These are phyloP conservation scores for Homarus americanus DNA, from an alignment of 1,140 invertebrate genomes.

Conservation along the genomic window DNA sequence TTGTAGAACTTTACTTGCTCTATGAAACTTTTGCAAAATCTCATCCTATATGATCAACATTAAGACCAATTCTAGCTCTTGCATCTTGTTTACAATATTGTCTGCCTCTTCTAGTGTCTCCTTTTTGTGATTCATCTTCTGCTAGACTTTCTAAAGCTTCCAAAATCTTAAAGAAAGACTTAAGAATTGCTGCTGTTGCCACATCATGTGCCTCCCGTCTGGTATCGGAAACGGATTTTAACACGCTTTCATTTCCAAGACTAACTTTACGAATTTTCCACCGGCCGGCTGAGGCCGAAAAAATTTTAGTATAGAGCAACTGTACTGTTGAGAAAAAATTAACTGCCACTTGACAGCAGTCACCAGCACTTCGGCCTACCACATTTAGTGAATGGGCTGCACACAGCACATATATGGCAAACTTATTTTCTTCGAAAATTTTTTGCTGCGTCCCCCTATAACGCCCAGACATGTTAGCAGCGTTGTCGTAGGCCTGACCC, in stretches of 20 bases:
- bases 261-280: constrained; percentile 29
- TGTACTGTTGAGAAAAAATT: neutral
- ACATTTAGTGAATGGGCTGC: too few species aligned
- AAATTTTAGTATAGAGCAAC: neutral
- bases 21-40: neutral
- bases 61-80: constrained; percentile 73
- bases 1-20: neutral
- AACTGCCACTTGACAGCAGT: too few species aligned
- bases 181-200: constrained; percentile 30
- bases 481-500: too few species aligned
- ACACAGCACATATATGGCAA: too few species aligned
- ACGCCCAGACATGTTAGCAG: too few species aligned
- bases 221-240: constrained; percentile 43
- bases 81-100: neutral
- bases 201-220: constrained; percentile 42
- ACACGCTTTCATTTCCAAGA: constrained; percentile 47
- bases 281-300: neutral
- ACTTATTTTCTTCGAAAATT: too few species aligned
- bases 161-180: neutral
- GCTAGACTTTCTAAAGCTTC: constrained; percentile 4
- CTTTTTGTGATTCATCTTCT: neutral
- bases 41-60: constrained; percentile 66
- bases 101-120: neutral
- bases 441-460: too few species aligned
- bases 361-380: too few species aligned